Evolutionary conservation across 2,113 vertebrate genomes (phyloP), one percentile per base, ranked within the genome.

Genomic region (Gymnogyps californianus): DNA sequence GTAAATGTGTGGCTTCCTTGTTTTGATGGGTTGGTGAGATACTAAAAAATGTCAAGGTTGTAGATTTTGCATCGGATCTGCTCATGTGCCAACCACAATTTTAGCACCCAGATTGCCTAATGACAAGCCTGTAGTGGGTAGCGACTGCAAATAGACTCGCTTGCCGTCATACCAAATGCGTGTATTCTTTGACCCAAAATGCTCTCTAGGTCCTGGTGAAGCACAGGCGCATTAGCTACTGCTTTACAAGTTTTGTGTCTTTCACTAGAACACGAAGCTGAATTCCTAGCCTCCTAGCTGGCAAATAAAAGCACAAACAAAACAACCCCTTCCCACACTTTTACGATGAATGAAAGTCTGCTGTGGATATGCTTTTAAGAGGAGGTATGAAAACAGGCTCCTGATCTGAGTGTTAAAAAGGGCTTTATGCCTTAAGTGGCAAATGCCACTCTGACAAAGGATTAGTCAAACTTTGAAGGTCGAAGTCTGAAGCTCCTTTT

Each of bases 391-490:
- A 90, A 96, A 78, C 71, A 67, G 94, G 52, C 82, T 97, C 89
- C 91, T 58, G 65, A 87, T 71, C 74, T 4, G 51, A 77, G 93
- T 88, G 64, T 52, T 92, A 51, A 69, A 83, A 85, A 47, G 71
- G 59, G 59, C 66, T 96, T 96, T 87, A 78, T 76, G 93, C 79
- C 78, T 88, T 47, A 38, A 87, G 84, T 90, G 83, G 92, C 77
- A 95, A 97, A 95, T 83, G 87, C 91, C 84, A 70, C 87, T 70
- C 58, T 55, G 89, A 93, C 93, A 96, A 93, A 95, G 82, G 85
- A 92, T 81, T 95, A 94, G 95, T 93, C 58, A 81, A 74, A 95
- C 93, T 91, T 95, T 75, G 91, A 94, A 94, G 90, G 95, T 88
- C 6, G 16, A 86, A 94, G 38, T 88, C 93, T 95, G 91, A 86